Conservation (phyloP, 2,888 invertebrate species). For the Agapostemon virescens region DNA sequence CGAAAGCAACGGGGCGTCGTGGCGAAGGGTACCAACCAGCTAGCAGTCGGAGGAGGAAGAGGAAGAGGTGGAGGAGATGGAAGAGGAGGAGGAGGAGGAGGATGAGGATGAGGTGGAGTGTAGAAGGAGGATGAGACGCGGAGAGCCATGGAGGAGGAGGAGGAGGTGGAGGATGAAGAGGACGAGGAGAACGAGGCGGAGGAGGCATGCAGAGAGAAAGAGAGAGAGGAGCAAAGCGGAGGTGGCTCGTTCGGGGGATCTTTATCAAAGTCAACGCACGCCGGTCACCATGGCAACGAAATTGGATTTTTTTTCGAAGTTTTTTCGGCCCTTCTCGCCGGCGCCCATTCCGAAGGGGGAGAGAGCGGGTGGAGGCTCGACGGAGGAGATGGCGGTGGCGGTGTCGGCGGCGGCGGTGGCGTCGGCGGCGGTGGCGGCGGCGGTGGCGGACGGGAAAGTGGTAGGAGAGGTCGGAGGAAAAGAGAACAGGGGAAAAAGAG, state of each 20-base stretch:
- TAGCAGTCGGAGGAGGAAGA: conserved; percentile 46
- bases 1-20: conserved; percentile 59
- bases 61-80: conserved; percentile 21
- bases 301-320: conserved; percentile 80
- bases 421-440: conserved; percentile 43
- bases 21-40: conserved; percentile 44
- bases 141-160: conserved; percentile 31
- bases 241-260: conserved; percentile 75
- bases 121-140: conserved; percentile 47
- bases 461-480: conserved; percentile 59
- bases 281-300: conserved; percentile 80
- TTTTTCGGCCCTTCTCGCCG: conserved; percentile 78
- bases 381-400: conserved; percentile 62
- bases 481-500: conserved; percentile 52
- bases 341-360: conserved; percentile 63
- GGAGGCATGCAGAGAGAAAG: conserved; percentile 26
- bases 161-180: conserved; percentile 41
- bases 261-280: conserved; percentile 81
- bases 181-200: conserved; percentile 45
- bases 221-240: conserved; percentile 35
- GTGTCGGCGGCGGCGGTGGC: conserved; percentile 52
- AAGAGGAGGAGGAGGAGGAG: conserved; percentile 22
- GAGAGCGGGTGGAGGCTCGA: conserved; percentile 61
- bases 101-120: conserved; percentile 40
- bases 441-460: conserved; percentile 56